phyloP scores from a whole-genome alignment of 2,888 invertebrate genomes.

The Masnerella sp. region DNA sequence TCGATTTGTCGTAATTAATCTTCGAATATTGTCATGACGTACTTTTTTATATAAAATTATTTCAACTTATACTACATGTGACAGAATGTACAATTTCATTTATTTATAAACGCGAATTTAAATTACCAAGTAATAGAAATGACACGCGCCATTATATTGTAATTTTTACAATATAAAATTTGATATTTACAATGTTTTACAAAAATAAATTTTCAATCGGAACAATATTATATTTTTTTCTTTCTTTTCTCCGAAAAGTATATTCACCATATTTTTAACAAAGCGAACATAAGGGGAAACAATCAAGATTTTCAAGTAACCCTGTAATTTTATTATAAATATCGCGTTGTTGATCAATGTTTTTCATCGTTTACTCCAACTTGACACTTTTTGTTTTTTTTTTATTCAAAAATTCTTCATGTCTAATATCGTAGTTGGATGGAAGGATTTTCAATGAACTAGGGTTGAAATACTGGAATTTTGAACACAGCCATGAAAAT shows the following conservation, averaged over 20 bases:
- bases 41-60: slow-evolving; percentile 36
- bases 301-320: slow-evolving; percentile 18
- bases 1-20: slow-evolving; percentile 19
- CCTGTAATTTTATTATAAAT: slow-evolving; percentile 35
- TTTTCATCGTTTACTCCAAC: slow-evolving; percentile 1
- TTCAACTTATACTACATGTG: slow-evolving; percentile 41
- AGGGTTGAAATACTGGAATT: slow-evolving; percentile 56
- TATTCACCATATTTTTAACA: not conserved
- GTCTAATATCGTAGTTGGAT: slow-evolving; percentile 31
- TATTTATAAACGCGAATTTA: slow-evolving; percentile 40
- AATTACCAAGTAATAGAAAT: slow-evolving; percentile 47
- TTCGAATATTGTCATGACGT: slow-evolving; percentile 41
- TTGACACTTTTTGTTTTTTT: not conserved
- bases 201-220: slow-evolving; percentile 45
- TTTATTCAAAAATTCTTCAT: slow-evolving; percentile 8
- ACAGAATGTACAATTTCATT: slow-evolving; percentile 42
- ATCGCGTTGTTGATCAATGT: slow-evolving; percentile 1
- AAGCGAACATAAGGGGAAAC: slow-evolving; percentile 2
- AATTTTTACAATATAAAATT: slow-evolving; percentile 49
- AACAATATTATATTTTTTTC: slow-evolving; percentile 16
- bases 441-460: slow-evolving; percentile 50
- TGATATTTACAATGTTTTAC: slow-evolving; percentile 48
- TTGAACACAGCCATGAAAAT: slow-evolving; percentile 58
- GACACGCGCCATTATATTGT: slow-evolving; percentile 34
- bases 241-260: not conserved